Base-by-base conservation (phyloP, 2,113 vertebrate species). In the Lampris megalopsis region DNA sequence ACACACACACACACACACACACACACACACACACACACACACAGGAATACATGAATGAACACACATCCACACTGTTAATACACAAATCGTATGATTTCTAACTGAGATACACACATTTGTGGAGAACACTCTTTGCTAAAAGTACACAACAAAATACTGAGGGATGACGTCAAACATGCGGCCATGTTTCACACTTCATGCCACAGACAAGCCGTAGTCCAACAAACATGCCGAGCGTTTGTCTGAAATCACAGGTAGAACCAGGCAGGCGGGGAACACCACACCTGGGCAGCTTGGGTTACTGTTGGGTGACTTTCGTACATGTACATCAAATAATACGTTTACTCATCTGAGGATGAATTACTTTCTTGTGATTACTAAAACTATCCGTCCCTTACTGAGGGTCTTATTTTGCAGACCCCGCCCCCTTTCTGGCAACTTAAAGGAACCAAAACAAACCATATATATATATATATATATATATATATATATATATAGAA, bases 61-160 rank as follows among this genome's bases (percentile, higher is more conserved):
- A 69, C 54, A 45, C 53, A 69, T 8, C 52, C 50, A 54, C 5
- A 61, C 40, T 24, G 42, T 85, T 1, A 81, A 9, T 7, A 50
- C 60, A 11, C 3, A 57, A 11, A 63, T 1, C 0, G 1, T 1
- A 36, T 24, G 49, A 43, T 10, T 2, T 35, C 24, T 11, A 11
- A n/a, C 3, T 5, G 24, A 11, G 37, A 2, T 0, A 56, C 10
- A 2, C 9, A 24, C 62, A 73, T 38, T 35, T 63, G 9, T 13
- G 40, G 10, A 45, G 3, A 11, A 53, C 10, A 11, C n/a, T 53
- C 13, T 53, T 53, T 53, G 4, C 10, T n/a, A 53, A 53, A 53
- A 53, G 3, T n/a, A n/a, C 50, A 13, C 3, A 13, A 53, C 13
- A 53, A 53, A 45, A 45, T 13, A 53, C 50, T 53, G 50, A 53